Evolutionary conservation across 37 sponge, comb jelly and placozoan genomes (phyloP), one percentile per base, ranked within the genome.

Genomic region (Hexactinellida sp.): DNA sequence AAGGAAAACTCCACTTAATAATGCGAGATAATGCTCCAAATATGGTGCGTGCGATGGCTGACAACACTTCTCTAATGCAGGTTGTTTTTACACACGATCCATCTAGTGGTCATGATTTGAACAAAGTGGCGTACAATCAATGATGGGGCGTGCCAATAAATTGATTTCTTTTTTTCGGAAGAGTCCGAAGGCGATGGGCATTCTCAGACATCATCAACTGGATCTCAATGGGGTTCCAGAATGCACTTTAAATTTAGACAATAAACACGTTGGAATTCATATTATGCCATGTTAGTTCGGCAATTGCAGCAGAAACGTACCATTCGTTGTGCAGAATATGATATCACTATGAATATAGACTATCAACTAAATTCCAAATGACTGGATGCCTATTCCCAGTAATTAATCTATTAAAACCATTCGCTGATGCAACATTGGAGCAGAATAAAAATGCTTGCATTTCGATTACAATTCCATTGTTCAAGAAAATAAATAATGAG

Each of bases 91-190:
- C 76, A 63, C 13, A 63, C 13, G 76, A 63, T 63, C 3, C 76
- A 63, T 63, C 76, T 63, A n/a, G 76, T 63, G 76, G 76, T 63
- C 76, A 63, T 63, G 76, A 63, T 63, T 63, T 63, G 76, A 63
- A 63, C 76, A 63, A 63, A 63, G 76, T 63, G 76, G 76, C 3
- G 76, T 63, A 5, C 21, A 63, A 63, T 63, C 76, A 7, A 63
- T 63, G 76, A 63, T 63, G 28, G 34, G 32, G 5, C 76, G 34
- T 63, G 25, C 76, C 76, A 63, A 7, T 23, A 63, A 63, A 63
- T 63, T 63, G 76, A 63, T 63, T 63, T 63, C 76, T 28, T 63
- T 32, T 63, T 63, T 63, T 63, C 76, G 76, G 30, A 63, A 63
- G 76, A 63, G 25, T 63, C 76, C 76, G 76, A 63, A 63, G 76